Percentiles rank a stretch among this genome's conserved stretches.
These are phyloP conservation scores for Diplolepis rosae DNA, from an alignment of 2,888 invertebrate genomes.

Conservation along the genomic window DNA sequence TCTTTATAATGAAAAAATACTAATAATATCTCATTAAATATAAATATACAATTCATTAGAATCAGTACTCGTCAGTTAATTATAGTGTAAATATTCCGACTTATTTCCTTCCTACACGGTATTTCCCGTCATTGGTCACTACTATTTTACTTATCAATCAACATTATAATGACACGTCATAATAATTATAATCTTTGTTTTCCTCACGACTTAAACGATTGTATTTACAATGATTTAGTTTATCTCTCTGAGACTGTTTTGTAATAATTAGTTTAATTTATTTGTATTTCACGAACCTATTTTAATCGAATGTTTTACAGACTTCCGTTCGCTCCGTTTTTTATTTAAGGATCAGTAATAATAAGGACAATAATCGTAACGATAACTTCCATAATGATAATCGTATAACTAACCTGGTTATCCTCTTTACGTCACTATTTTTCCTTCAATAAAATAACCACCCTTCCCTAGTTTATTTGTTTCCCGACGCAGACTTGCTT, in stretches of 20 bases:
- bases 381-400: too few species aligned
- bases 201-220: conserved; percentile 50
- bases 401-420: conserved; percentile 28
- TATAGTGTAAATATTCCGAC: conserved; percentile 49
- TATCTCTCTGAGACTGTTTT: conserved; percentile 61
- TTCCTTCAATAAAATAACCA: conserved; percentile 1
- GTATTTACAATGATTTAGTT: conserved; percentile 61
- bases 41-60: conserved; percentile 67
- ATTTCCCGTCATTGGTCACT: conserved; percentile 43
- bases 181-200: conserved; percentile 34
- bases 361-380: conserved; percentile 32
- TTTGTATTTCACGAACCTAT: conserved; percentile 40
- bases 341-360: conserved; percentile 43
- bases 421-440: conserved; percentile 11
- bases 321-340: conserved; percentile 28
- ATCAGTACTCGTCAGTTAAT: conserved; percentile 60
- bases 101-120: conserved; percentile 42
- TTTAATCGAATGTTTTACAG: conserved; percentile 51
- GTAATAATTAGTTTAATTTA: conserved; percentile 61
- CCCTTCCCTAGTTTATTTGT: conserved; percentile 5
- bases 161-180: conserved; percentile 41
- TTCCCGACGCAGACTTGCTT: conserved; percentile 39
- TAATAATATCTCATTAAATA: conserved; percentile 68
- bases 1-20: conserved; percentile 67
- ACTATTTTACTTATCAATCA: conserved; percentile 50